Evolutionary conservation across 2,888 invertebrate species (phyloP).

Genomic region (Xestia ashworthii): DNA sequence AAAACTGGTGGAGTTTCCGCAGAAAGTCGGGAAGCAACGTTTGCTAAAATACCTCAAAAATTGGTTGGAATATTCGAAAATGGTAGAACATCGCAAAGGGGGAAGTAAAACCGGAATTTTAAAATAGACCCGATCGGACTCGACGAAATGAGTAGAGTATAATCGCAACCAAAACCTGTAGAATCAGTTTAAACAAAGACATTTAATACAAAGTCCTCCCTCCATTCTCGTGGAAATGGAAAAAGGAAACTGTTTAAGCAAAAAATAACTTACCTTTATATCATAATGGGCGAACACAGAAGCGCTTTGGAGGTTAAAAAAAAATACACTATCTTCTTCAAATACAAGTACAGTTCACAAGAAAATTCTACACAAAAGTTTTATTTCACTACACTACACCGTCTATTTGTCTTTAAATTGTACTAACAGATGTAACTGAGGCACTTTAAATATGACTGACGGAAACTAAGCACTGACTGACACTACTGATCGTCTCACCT

Average conservation of each 20-base stretch:
- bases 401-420: conserved; percentile 52
- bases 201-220: conserved; percentile 28
- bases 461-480: conserved; percentile 52
- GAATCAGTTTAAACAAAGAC: conserved; percentile 30
- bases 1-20: background rate
- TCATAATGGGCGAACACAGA: conserved; percentile 78
- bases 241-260: conserved; percentile 27
- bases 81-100: conserved; percentile 15
- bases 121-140: conserved; percentile 12
- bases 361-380: conserved; percentile 62
- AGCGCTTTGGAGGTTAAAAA: conserved; percentile 73
- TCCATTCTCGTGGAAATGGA: conserved; percentile 27
- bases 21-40: conserved; percentile 8
- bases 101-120: conserved; percentile 15
- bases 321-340: conserved; percentile 71
- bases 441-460: conserved; percentile 64
- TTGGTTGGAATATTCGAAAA: conserved; percentile 13
- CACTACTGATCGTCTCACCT: conserved; percentile 48
- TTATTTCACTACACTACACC: conserved; percentile 67
- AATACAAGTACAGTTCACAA: conserved; percentile 67
- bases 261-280: conserved; percentile 82
- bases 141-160: conserved; percentile 16
- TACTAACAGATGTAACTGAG: conserved; percentile 56
- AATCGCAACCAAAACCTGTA: conserved; percentile 31
- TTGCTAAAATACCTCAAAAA: conserved; percentile 21